These are phyloP conservation scores for Periophthalmus magnuspinnatus DNA, from an alignment of 2,797 vertebrate species.

Conservation along the genomic window DNA sequence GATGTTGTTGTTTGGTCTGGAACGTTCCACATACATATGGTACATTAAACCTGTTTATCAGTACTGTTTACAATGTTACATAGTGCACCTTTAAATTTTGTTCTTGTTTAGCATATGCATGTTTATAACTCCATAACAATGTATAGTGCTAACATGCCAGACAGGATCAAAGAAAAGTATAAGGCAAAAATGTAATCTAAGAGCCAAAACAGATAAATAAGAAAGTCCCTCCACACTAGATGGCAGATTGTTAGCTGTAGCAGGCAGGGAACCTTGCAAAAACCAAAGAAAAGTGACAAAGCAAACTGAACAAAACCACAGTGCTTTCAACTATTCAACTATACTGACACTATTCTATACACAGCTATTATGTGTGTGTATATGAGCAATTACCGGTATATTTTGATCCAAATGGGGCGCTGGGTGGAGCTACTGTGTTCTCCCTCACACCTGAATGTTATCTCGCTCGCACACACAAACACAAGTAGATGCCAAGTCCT, in stretches of 20 bases:
- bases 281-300: neutral
- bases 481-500: constrained; percentile 59
- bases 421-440: constrained; percentile 49
- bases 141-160: no score
- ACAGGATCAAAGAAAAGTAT: no score
- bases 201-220: neutral
- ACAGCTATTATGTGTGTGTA: constrained; percentile 23
- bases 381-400: constrained; percentile 13
- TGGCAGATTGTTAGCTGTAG: neutral
- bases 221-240: neutral
- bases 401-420: constrained; percentile 53
- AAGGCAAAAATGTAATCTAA: no score
- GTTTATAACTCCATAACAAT: no score
- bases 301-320: neutral
- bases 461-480: constrained; percentile 37
- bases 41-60: no score
- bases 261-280: neutral
- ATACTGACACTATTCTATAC: neutral
- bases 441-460: constrained; percentile 65
- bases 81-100: no score
- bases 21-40: neutral
- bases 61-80: no score
- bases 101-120: no score
- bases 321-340: neutral
- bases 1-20: neutral